Evolutionary conservation across 2,888 invertebrate species (phyloP).

Genomic region (Dolichomitus sp.): DNA sequence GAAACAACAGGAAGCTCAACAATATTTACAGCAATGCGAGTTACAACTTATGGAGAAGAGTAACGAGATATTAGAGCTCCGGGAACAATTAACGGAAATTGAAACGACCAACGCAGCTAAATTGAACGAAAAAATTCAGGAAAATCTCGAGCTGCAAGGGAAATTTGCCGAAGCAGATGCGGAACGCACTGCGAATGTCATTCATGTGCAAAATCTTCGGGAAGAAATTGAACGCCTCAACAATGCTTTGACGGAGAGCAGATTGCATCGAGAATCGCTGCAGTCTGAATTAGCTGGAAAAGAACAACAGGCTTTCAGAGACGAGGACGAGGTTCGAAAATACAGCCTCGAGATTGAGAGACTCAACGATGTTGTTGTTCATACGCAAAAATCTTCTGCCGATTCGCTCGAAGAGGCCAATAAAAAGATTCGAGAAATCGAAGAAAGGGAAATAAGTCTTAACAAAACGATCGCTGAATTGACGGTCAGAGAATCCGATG

Average conservation of each 20-base stretch:
- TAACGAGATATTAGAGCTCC: constrained; percentile 76
- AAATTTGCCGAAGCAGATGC: constrained; percentile 76
- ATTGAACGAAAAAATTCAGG: background rate
- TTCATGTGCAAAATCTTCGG: constrained; percentile 31
- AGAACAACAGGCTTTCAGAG: constrained; percentile 51
- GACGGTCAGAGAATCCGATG: constrained; percentile 53
- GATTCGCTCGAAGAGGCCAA: constrained; percentile 41
- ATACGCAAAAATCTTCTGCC: constrained; percentile 38
- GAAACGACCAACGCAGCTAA: constrained; percentile 56
- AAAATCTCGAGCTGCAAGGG: constrained; percentile 69
- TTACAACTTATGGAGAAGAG: constrained; percentile 79
- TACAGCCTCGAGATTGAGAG: constrained; percentile 39
- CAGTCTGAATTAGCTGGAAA: constrained; percentile 52
- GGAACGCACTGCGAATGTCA: background rate
- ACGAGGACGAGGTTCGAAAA: constrained; percentile 44
- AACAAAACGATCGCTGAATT: constrained; percentile 53
- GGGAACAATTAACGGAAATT: constrained; percentile 76
- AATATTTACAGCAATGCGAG: constrained; percentile 60
- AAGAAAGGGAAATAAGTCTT: constrained; percentile 54
- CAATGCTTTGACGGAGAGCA: constrained; percentile 35
- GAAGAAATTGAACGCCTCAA: constrained; percentile 60
- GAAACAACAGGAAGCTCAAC: constrained; percentile 69
- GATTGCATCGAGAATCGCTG: constrained; percentile 52
- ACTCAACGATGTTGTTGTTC: constrained; percentile 39
- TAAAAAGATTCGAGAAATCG: constrained; percentile 40